Conservation (phyloP, 2,113 vertebrate genomes). For the Oncorhynchus gorbuscha region DNA sequence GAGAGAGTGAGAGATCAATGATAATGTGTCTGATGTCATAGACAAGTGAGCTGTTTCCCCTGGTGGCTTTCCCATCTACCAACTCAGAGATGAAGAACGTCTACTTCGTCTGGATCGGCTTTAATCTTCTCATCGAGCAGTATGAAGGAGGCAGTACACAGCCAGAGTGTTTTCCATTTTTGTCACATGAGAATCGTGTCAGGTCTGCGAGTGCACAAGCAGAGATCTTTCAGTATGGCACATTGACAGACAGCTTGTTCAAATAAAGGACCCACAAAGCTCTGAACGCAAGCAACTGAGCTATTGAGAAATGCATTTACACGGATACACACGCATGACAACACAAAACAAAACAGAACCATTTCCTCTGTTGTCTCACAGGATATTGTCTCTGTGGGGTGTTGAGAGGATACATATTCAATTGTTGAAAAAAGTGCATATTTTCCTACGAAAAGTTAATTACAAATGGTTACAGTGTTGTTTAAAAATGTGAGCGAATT, state of each 20-base stretch:
- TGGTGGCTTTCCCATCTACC: conserved; percentile 62
- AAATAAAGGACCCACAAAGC: conserved; percentile 60
- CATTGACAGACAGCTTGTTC: conserved; percentile 70
- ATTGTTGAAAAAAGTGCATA: conserved; percentile 24
- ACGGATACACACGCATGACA: conserved; percentile 55
- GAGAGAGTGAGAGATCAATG: conserved; percentile 52
- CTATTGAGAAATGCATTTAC: conserved; percentile 46
- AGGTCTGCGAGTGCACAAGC: conserved; percentile 53
- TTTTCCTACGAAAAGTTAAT: conserved; percentile 32
- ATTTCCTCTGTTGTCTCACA: conserved; percentile 32
- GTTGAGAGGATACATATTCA: conserved; percentile 40
- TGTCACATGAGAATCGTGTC: conserved; percentile 53
- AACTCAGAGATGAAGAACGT: conserved; percentile 37
- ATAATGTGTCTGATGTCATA: conserved; percentile 65
- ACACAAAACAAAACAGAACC: conserved; percentile 59
- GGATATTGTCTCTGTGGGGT: conserved; percentile 39
- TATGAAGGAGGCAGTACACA: conserved; percentile 36
- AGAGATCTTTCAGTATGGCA: conserved; percentile 48
- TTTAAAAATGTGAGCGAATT: conserved; percentile 49
- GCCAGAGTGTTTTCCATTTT: conserved; percentile 55
- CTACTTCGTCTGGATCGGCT: conserved; percentile 60
- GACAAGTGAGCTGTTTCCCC: conserved; percentile 47
- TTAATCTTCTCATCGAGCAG: conserved; percentile 64
- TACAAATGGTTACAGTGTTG: conserved; percentile 38
- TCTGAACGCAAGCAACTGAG: conserved; percentile 31